These are phyloP conservation scores for Eudorcas thomsonii DNA, from an alignment of 2,113 vertebrate species.

Conservation along the genomic window DNA sequence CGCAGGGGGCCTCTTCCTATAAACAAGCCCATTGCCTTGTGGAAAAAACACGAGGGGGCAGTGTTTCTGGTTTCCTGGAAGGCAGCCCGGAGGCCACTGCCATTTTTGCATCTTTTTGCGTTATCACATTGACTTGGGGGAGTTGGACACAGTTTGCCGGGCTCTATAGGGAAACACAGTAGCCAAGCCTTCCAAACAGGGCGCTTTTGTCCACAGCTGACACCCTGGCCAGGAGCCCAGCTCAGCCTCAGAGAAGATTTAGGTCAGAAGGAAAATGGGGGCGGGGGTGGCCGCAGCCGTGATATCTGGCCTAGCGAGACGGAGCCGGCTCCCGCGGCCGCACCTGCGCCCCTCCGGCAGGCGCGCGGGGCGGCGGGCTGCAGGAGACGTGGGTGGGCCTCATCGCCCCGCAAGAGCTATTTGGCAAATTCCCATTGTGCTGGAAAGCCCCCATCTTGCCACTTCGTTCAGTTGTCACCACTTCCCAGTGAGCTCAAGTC, in stretches of 20 bases:
- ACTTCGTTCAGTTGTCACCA: neutral
- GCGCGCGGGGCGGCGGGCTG: neutral
- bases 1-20: rapidly evolving
- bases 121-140: neutral
- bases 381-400: neutral
- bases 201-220: conserved; percentile 45
- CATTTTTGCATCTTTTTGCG: neutral
- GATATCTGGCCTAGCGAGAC: neutral
- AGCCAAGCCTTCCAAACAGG: conserved; percentile 29
- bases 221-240: conserved; percentile 36
- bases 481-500: neutral
- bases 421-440: neutral
- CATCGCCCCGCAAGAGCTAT: neutral
- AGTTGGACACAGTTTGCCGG: neutral
- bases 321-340: neutral
- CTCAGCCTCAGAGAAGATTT: conserved; percentile 30
- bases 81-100: neutral
- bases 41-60: neutral
- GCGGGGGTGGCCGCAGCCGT: neutral
- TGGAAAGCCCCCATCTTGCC: neutral
- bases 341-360: neutral
- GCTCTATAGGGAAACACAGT: neutral
- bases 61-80: neutral
- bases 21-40: neutral
- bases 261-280: conserved; percentile 61